phyloP scores from a whole-genome alignment of 2,888 invertebrate species.

The Amphipyra tragopoginis region DNA sequence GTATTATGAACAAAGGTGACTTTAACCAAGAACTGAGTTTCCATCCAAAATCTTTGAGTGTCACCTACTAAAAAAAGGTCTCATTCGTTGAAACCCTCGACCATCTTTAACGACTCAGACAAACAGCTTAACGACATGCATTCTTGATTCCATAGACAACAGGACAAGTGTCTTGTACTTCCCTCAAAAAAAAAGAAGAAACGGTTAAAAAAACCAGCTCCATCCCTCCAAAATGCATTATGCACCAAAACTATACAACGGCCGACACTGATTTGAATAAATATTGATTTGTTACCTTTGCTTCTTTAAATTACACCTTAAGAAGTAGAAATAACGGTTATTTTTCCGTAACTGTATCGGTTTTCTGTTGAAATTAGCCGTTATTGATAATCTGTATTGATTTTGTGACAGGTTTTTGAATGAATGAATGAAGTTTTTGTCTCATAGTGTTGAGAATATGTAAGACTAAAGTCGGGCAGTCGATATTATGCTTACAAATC shows the following conservation, averaged over 20 bases:
- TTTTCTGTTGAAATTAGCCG: slow-evolving; percentile 49
- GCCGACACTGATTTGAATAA: slow-evolving; percentile 49
- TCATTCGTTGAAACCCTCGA: too few relatives aligned
- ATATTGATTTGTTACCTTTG: slow-evolving; percentile 21
- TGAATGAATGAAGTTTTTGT: slow-evolving; percentile 11
- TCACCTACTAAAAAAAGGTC: too few relatives aligned
- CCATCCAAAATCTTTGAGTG: too few relatives aligned
- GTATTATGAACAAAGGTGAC: too few relatives aligned
- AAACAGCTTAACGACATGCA: slow-evolving; percentile 41
- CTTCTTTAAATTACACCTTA: slow-evolving; percentile 24
- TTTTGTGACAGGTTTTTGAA: slow-evolving; percentile 30
- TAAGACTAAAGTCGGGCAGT: too few relatives aligned
- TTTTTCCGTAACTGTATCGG: slow-evolving; percentile 20
- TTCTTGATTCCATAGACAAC: slow-evolving; percentile 37
- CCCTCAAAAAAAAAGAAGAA: slow-evolving; percentile 44
- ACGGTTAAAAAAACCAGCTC: slow-evolving; percentile 56
- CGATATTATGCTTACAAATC: background rate
- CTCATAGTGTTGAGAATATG: slow-evolving; percentile 17
- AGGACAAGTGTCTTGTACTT: slow-evolving; percentile 47
- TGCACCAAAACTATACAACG: slow-evolving; percentile 41
- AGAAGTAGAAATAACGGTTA: slow-evolving; percentile 23
- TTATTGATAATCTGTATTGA: slow-evolving; percentile 40
- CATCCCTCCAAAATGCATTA: slow-evolving; percentile 45
- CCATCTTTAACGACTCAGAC: slow-evolving; percentile 21
- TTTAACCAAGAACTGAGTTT: too few relatives aligned